phyloP scores from a whole-genome alignment of 2,113 vertebrate genomes.

The Salvator merianae region DNA sequence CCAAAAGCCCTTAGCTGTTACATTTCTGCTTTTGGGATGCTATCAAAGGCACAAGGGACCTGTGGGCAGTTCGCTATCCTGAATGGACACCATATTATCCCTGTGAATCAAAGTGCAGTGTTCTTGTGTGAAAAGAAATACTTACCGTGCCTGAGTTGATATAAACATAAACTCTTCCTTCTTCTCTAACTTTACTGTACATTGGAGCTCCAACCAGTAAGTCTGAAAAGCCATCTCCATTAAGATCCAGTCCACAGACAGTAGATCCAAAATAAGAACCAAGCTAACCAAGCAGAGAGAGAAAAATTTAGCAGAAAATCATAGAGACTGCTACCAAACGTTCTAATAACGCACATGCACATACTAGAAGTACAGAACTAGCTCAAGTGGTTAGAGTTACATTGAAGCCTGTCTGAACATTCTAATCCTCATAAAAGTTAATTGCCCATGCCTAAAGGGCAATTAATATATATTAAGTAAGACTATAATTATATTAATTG shows the following conservation, averaged over 20 bases:
- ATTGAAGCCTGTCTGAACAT: too few species aligned
- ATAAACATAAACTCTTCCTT: slow-evolving; percentile 92
- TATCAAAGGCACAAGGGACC: background rate
- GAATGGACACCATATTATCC: background rate
- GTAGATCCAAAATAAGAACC: slow-evolving; percentile 95
- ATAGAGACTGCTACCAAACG: background rate
- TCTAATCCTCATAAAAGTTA: too few species aligned
- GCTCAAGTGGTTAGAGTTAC: too few species aligned
- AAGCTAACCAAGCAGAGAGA: slow-evolving; percentile 75
- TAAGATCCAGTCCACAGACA: slow-evolving; percentile 90
- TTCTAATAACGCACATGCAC: too few species aligned
- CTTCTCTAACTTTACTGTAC: slow-evolving; percentile 86
- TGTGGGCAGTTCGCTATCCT: background rate
- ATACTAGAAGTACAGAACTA: too few species aligned
- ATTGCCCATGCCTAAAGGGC: too few species aligned
- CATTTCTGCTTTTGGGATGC: background rate
- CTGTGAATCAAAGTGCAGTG: background rate
- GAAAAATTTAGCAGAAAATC: background rate
- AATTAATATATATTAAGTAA: too few species aligned
- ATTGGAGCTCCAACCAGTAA: slow-evolving; percentile 93
- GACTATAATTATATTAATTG: too few species aligned
- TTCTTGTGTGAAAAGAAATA: slow-evolving; percentile 30
- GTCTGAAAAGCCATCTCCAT: slow-evolving; percentile 91
- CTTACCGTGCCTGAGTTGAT: slow-evolving; percentile 90
- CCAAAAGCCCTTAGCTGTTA: background rate